A percentile compares a stretch with the other conserved stretches of the same genome.
These are phyloP conservation scores for Parambassis ranga DNA, from an alignment of 2,797 vertebrate species.

Conservation along the genomic window DNA sequence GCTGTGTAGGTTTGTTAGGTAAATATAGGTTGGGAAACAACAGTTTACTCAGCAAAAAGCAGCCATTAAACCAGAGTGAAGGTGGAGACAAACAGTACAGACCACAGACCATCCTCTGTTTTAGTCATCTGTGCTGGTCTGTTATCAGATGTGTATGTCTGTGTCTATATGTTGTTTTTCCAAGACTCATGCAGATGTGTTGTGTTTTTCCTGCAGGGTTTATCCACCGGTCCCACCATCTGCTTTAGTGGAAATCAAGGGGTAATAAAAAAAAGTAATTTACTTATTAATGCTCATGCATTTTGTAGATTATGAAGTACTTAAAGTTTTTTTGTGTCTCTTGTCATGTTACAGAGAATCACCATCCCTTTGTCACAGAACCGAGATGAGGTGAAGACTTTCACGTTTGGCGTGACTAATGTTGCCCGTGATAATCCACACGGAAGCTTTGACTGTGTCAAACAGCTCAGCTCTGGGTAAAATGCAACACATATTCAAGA, in stretches of 20 bases:
- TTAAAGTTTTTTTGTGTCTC: not conserved
- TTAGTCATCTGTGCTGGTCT: not conserved
- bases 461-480: constrained; percentile 85
- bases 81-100: not conserved
- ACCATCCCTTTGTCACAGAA: constrained; percentile 82
- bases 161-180: not conserved
- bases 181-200: not conserved
- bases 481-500: no score
- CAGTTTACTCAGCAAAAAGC: not conserved
- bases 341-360: constrained; percentile 80
- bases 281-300: not conserved
- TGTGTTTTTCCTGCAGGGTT: constrained; percentile 41
- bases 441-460: constrained; percentile 91
- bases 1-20: not conserved
- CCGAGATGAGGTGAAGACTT: constrained; percentile 74
- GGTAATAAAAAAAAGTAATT: constrained; percentile 51
- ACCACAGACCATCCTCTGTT: constrained; percentile 13
- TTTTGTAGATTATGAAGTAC: not conserved
- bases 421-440: constrained; percentile 87
- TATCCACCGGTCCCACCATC: constrained; percentile 55
- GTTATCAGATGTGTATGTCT: not conserved
- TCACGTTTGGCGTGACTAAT: constrained; percentile 88
- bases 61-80: constrained; percentile 13
- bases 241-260: constrained; percentile 74
- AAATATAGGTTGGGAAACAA: not conserved